These are phyloP conservation scores for Petrolisthes manimaculis DNA, from an alignment of 2,888 invertebrate species.

Conservation along the genomic window DNA sequence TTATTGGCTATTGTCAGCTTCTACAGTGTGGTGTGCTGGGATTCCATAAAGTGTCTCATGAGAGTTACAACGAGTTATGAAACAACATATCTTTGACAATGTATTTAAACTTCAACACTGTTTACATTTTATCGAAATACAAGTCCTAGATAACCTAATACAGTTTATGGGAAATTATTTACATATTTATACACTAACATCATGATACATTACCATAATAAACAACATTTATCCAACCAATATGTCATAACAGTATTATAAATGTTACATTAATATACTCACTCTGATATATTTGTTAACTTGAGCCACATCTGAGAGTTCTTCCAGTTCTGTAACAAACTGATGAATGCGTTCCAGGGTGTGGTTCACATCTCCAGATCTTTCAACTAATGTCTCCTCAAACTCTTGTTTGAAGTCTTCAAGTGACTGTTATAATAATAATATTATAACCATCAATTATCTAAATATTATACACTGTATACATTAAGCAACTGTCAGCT, in stretches of 20 bases:
- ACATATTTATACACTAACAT: not conserved
- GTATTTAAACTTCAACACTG: too few species aligned
- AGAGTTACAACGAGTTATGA: too few species aligned
- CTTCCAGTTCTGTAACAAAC: constrained; percentile 82
- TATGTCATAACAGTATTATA: not conserved
- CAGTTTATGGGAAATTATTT: too few species aligned
- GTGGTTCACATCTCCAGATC: constrained; percentile 79
- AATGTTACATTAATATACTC: not conserved
- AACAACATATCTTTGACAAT: too few species aligned
- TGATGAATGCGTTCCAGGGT: constrained; percentile 82
- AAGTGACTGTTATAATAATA: constrained; percentile 68
- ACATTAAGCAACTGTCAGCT: not conserved
- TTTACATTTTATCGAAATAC: too few species aligned
- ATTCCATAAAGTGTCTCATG: too few species aligned
- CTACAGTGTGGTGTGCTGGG: too few species aligned
- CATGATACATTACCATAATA: not conserved
- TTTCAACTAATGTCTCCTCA: constrained; percentile 82
- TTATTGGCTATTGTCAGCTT: too few species aligned
- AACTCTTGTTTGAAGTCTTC: constrained; percentile 87
- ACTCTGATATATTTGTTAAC: constrained; percentile 78
- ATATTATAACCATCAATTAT: not conserved
- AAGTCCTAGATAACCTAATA: too few species aligned
- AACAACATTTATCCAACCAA: not conserved
- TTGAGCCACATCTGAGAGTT: constrained; percentile 84
- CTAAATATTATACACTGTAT: not conserved